phyloP scores from a whole-genome alignment of 2,797 vertebrate genomes.

The Clarias platycephalus region DNA sequence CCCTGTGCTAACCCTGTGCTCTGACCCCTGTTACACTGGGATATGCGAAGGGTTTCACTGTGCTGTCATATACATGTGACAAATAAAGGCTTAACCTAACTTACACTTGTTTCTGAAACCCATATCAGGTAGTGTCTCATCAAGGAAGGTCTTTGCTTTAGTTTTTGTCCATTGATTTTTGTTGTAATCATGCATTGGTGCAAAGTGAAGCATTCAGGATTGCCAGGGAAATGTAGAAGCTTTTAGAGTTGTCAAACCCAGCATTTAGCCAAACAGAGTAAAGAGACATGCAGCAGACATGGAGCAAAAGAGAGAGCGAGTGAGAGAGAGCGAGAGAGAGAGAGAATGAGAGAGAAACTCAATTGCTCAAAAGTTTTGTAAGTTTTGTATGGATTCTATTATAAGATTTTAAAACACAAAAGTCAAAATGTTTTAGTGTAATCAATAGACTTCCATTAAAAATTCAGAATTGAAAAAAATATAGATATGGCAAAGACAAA shows the following conservation, averaged over 20 bases:
- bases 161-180: neutral
- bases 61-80: no score
- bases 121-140: neutral
- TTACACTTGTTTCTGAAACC: neutral
- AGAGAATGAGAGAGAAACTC: neutral
- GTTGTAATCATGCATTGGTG: neutral
- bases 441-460: neutral
- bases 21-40: no score
- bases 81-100: no score
- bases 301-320: no score
- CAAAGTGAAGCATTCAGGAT: neutral
- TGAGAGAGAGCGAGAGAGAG: no score
- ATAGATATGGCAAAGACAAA: neutral
- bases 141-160: no score
- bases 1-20: no score
- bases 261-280: neutral
- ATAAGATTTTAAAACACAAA: neutral
- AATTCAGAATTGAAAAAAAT: neutral
- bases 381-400: neutral
- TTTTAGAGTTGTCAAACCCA: neutral
- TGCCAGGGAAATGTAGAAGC: neutral
- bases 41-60: no score
- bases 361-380: neutral
- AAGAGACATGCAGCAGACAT: neutral
- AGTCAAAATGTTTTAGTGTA: neutral